Evolutionary conservation across 2,113 vertebrate species (phyloP).

Genomic region (Suncus etruscus): DNA sequence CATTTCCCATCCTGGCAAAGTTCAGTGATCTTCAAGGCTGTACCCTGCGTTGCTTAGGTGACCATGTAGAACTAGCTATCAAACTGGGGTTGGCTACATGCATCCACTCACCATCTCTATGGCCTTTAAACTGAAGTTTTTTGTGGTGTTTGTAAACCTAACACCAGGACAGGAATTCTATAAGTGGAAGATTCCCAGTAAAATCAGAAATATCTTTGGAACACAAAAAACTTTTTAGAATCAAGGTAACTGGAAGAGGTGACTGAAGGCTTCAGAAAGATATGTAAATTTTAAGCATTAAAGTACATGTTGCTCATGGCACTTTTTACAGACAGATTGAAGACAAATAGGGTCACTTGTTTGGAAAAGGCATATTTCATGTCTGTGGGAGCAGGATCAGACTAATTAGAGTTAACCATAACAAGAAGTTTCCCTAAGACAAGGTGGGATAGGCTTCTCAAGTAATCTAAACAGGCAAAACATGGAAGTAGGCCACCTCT

Average conservation of each 20-base stretch:
- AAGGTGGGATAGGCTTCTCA: conserved; percentile 13
- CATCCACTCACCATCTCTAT: neutral
- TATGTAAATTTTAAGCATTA: neutral
- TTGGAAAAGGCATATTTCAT: neutral
- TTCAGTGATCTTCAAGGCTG: too few species aligned
- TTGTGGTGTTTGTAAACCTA: conserved; percentile 51
- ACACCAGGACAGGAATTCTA: neutral
- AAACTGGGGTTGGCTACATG: too few species aligned
- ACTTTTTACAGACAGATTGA: neutral
- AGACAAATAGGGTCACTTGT: neutral
- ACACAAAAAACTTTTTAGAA: conserved; percentile 3
- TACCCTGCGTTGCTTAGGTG: too few species aligned
- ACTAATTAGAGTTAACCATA: neutral
- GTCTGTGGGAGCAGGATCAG: neutral
- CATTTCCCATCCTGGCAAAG: too few species aligned
- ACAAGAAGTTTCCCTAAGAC: conserved; percentile 16
- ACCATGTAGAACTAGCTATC: too few species aligned
- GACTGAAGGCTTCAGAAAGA: neutral
- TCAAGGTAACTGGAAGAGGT: neutral
- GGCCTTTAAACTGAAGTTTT: neutral
- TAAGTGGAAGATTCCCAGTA: neutral
- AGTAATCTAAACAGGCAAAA: conserved; percentile 25
- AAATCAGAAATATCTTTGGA: conserved; percentile 7
- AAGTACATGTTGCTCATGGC: neutral
- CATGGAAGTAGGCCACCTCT: neutral